Evolutionary conservation across 2,888 invertebrate genomes (phyloP).

Genomic region (Nowickia ferox): DNA sequence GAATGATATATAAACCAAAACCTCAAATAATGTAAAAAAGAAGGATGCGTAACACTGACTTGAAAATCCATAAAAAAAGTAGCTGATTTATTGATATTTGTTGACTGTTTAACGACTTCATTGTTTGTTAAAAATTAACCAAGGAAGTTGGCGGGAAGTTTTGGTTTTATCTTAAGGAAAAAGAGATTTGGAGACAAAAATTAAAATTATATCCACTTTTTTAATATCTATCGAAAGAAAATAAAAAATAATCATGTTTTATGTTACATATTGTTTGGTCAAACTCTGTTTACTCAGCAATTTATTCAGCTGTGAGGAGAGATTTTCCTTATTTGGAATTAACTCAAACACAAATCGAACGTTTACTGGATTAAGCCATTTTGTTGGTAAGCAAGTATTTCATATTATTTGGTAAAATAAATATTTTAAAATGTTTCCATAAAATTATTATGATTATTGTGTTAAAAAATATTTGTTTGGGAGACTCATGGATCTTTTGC

Average conservation of each 20-base stretch:
- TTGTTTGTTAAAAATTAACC: constrained; percentile 19
- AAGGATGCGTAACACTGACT: not conserved
- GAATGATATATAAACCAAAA: constrained; percentile 20
- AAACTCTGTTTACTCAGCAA: not conserved
- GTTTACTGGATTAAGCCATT: too few relatives aligned
- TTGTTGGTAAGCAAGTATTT: too few relatives aligned
- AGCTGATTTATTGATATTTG: constrained; percentile 38
- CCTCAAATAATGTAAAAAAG: not conserved
- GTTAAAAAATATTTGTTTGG: too few relatives aligned
- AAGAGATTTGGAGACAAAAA: not conserved
- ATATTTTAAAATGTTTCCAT: too few relatives aligned
- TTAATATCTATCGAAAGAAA: not conserved
- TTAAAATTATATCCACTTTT: constrained; percentile 6
- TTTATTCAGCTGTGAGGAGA: not conserved
- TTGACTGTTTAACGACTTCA: constrained; percentile 1
- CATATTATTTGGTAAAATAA: too few relatives aligned
- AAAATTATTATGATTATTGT: too few relatives aligned
- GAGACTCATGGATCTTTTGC: too few relatives aligned
- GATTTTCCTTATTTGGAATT: too few relatives aligned
- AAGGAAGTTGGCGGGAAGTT: not conserved
- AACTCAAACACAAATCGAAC: too few relatives aligned
- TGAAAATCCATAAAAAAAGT: constrained; percentile 9
- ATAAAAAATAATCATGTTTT: not conserved
- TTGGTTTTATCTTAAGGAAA: not conserved
- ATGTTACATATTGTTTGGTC: not conserved